Conservation (phyloP, 30 jellyfish, hydroid and myxozoan genomes). For the Hydra vulgaris region DNA sequence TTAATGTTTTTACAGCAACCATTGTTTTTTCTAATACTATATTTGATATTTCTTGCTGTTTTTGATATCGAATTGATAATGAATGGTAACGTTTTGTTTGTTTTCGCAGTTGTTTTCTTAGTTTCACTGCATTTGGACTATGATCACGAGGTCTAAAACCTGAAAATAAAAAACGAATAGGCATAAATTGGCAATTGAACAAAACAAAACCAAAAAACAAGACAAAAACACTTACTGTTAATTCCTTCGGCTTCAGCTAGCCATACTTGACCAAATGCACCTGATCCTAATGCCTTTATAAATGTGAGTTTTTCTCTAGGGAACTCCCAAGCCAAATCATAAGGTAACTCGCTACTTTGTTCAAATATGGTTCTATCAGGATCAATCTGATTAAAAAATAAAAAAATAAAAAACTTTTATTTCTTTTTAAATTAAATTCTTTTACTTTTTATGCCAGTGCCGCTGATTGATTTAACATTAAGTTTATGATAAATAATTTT, state of each 20-base stretch:
- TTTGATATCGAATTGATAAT: constrained; percentile 3
- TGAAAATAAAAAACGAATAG: neutral
- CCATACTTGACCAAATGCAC: constrained; percentile 97
- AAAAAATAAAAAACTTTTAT: neutral
- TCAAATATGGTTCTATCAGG: constrained; percentile 81
- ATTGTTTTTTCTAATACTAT: constrained; percentile 34
- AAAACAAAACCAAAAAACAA: neutral
- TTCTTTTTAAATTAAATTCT: neutral
- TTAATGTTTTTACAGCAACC: constrained; percentile 93
- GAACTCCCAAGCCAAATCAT: constrained; percentile 93
- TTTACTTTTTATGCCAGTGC: neutral
- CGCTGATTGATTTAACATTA: neutral
- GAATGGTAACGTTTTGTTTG: constrained; percentile 27
- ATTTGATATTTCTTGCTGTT: neutral
- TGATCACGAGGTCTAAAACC: constrained; percentile 26
- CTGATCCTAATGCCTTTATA: constrained; percentile 70
- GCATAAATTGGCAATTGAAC: neutral
- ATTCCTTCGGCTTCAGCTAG: constrained; percentile 93
- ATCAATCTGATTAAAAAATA: constrained; percentile 75
- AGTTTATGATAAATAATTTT: no score
- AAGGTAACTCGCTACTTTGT: constrained; percentile 83
- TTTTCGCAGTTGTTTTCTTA: constrained; percentile 8
- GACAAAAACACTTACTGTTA: constrained; percentile 9
- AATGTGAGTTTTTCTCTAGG: constrained; percentile 79
- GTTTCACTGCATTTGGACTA: constrained; percentile 12